Evolutionary conservation across 53 echinoderm and acorn worm genomes (phyloP).

Genomic region (Henricia sp.): DNA sequence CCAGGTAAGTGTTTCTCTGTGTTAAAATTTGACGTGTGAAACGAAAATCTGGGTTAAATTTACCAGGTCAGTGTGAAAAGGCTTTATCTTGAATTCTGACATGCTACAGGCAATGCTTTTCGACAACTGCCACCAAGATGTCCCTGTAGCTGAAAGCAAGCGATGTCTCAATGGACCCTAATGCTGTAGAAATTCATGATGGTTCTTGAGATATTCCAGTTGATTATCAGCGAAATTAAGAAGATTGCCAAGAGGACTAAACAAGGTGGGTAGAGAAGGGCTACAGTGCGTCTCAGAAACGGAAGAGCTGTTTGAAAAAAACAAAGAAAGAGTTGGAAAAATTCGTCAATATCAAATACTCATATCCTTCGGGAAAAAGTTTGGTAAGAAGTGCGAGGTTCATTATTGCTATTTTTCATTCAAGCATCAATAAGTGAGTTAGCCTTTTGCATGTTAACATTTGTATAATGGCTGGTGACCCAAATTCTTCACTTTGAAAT

Average conservation of each 20-base stretch:
- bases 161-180: conserved; percentile 59
- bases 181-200: conserved; percentile 82
- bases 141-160: too few relatives aligned
- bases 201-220: conserved; percentile 71
- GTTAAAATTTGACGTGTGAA: too few relatives aligned
- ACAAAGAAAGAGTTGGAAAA: background rate
- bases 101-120: too few relatives aligned
- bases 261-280: conserved; percentile 83
- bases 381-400: background rate
- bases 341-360: background rate
- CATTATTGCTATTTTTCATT: background rate
- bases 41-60: too few relatives aligned
- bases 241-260: conserved; percentile 67
- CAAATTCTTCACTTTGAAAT: too few relatives aligned
- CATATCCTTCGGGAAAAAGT: background rate
- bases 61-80: too few relatives aligned
- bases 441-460: background rate
- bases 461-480: background rate
- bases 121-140: too few relatives aligned
- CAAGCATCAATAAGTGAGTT: background rate
- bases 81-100: too few relatives aligned
- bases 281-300: conserved; percentile 83
- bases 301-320: conserved; percentile 75
- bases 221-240: conserved; percentile 58
- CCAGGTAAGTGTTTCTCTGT: too few relatives aligned